Percentiles rank a stretch among this genome's conserved stretches.
Conservation (phyloP, 2,113 vertebrate genomes). For the Oriolus oriolus region DNA sequence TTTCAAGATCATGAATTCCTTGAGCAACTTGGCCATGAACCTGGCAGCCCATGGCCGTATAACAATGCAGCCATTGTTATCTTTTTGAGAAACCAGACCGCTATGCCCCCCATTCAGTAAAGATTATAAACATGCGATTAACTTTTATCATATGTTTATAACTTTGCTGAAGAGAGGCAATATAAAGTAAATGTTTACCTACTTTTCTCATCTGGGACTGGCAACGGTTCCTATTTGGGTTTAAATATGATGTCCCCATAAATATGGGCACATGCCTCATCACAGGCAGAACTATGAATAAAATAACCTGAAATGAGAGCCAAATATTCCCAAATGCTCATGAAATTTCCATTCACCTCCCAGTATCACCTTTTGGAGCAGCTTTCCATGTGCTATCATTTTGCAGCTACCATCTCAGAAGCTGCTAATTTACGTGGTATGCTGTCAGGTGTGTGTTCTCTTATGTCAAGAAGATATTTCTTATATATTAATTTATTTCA, state of each 20-base stretch:
- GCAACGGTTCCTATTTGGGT: not conserved
- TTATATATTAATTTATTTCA: slow-evolving; percentile 27
- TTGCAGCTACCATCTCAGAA: not conserved
- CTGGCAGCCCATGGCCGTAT: not conserved
- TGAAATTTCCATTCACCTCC: not conserved
- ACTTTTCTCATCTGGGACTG: not conserved
- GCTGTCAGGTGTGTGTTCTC: not conserved
- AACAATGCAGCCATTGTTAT: not conserved
- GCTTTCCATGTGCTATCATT: not conserved
- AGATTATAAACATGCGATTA: not conserved
- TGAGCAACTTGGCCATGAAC: not conserved
- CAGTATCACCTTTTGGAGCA: not conserved
- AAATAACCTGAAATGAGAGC: slow-evolving; percentile 2
- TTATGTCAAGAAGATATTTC: not conserved
- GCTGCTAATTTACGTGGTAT: not conserved
- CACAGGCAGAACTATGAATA: slow-evolving; percentile 21
- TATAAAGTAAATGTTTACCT: not conserved
- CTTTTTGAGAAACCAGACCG: not conserved
- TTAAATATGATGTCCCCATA: not conserved
- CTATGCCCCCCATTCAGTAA: not conserved
- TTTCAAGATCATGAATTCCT: not conserved
- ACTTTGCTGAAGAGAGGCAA: not conserved
- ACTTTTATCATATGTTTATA: not conserved
- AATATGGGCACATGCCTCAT: not conserved
- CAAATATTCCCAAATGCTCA: not conserved